Evolutionary conservation across 2,797 vertebrate species (phyloP).

Genomic region (Phataginus tricuspis): DNA sequence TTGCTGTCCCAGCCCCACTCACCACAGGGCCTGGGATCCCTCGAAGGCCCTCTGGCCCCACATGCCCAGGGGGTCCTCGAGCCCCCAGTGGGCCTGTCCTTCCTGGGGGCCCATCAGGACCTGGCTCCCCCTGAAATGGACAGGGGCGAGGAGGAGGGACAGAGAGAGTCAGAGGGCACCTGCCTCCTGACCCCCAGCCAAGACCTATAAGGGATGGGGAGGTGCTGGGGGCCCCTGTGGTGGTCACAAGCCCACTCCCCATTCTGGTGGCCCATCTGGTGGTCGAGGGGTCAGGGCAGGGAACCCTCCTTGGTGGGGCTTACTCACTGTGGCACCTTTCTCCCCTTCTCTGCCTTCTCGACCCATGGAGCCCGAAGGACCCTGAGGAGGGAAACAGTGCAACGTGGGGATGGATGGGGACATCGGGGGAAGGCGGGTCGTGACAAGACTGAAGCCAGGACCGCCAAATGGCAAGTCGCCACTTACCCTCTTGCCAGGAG

Average conservation of each 20-base stretch:
- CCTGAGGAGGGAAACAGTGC: slow-evolving; percentile 82
- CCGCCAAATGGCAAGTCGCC: not conserved
- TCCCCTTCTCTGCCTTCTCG: slow-evolving; percentile 91
- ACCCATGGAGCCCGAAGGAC: slow-evolving; percentile 87
- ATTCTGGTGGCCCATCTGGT: not conserved
- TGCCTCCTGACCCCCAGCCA: not conserved
- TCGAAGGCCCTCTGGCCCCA: slow-evolving; percentile 91
- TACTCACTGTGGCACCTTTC: slow-evolving; percentile 91
- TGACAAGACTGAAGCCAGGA: not conserved
- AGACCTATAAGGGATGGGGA: not conserved
- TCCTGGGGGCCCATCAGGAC: slow-evolving; percentile 88
- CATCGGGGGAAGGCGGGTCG: not conserved
- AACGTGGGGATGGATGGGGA: no score
- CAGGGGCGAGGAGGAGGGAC: not conserved
- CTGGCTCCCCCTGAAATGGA: slow-evolving; percentile 87
- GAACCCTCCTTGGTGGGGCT: not conserved
- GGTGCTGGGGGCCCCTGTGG: no score
- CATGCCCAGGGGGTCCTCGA: slow-evolving; percentile 91
- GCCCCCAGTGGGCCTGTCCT: slow-evolving; percentile 91
- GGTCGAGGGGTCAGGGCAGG: not conserved
- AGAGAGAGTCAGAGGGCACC: not conserved
- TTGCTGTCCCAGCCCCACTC: slow-evolving; percentile 71
- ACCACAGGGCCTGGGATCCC: slow-evolving; percentile 95
- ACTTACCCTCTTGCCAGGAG: slow-evolving; percentile 93
- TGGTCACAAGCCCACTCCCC: not conserved